Conservation (phyloP, 2,797 vertebrate species). For the Falco columbarius region DNA sequence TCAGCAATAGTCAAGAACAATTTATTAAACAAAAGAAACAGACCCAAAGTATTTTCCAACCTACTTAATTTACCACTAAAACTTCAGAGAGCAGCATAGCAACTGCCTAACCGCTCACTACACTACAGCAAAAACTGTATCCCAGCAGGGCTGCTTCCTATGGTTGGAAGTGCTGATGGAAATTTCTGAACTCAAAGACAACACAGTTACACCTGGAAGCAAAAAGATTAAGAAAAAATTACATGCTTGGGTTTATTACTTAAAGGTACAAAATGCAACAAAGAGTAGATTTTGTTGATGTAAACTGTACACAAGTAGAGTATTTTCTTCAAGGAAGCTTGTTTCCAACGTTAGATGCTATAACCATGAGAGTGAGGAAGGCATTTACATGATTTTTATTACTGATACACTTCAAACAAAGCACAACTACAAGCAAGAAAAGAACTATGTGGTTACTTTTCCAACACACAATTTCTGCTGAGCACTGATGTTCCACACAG, state of each 20-base stretch:
- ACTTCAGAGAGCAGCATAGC: not conserved
- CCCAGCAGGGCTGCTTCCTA: not conserved
- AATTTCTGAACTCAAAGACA: not conserved
- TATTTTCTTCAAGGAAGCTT: not conserved
- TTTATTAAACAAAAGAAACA: not conserved
- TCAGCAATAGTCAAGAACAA: not conserved
- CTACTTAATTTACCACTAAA: not conserved
- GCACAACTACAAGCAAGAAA: not conserved
- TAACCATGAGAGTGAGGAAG: not conserved
- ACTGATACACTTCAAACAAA: not conserved
- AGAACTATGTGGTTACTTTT: not conserved
- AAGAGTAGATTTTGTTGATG: not conserved
- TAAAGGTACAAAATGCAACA: not conserved
- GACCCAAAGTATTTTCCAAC: not conserved
- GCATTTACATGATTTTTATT: not conserved
- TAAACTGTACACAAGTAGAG: not conserved
- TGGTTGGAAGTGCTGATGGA: fast-evolving
- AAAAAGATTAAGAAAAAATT: not conserved
- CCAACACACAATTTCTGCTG: not conserved
- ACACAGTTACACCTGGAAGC: not conserved
- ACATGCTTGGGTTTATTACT: not conserved
- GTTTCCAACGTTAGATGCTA: not conserved
- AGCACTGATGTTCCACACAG: not conserved
- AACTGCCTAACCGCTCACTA: not conserved
- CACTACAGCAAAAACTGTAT: not conserved